Evolutionary conservation across 2,797 vertebrate genomes (phyloP).

Genomic region (Eptatretus atami): DNA sequence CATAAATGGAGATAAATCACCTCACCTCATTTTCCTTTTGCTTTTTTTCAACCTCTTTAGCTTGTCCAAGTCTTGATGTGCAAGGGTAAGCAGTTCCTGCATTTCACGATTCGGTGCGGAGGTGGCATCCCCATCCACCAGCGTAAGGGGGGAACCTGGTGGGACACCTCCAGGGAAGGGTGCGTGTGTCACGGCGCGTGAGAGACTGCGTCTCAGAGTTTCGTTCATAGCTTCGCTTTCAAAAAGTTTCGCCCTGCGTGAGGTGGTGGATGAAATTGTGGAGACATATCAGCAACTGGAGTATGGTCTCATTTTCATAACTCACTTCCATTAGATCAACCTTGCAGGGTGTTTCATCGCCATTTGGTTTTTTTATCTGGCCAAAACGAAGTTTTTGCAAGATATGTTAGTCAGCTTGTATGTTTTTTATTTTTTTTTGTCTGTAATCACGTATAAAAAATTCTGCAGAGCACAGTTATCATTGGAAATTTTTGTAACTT

Average conservation of each 20-base stretch:
- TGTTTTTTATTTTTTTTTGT: too few species aligned
- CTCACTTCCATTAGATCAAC: too few species aligned
- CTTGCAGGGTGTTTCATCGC: too few species aligned
- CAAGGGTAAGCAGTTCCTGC: conserved; percentile 39
- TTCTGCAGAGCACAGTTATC: too few species aligned
- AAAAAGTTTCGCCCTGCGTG: conserved; percentile 41
- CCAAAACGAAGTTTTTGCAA: too few species aligned
- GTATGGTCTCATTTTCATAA: too few species aligned
- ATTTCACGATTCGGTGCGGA: conserved; percentile 36
- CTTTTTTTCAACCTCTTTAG: conserved; percentile 60
- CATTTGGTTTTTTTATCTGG: too few species aligned
- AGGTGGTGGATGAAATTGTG: not conserved
- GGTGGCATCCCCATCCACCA: not conserved
- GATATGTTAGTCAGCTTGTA: too few species aligned
- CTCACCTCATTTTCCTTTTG: conserved; percentile 47
- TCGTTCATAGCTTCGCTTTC: conserved; percentile 91
- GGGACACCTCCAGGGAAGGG: conserved; percentile 15
- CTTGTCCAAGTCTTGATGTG: conserved; percentile 63
- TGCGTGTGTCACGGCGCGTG: conserved; percentile 21
- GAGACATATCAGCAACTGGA: too few species aligned
- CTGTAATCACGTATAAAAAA: too few species aligned
- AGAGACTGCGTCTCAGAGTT: conserved; percentile 37
- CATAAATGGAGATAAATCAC: too few species aligned
- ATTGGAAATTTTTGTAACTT: too few species aligned
- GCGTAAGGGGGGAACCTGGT: conserved; percentile 18